phyloP scores from a whole-genome alignment of 2,888 invertebrate genomes.

The Drosophila demipolita region DNA sequence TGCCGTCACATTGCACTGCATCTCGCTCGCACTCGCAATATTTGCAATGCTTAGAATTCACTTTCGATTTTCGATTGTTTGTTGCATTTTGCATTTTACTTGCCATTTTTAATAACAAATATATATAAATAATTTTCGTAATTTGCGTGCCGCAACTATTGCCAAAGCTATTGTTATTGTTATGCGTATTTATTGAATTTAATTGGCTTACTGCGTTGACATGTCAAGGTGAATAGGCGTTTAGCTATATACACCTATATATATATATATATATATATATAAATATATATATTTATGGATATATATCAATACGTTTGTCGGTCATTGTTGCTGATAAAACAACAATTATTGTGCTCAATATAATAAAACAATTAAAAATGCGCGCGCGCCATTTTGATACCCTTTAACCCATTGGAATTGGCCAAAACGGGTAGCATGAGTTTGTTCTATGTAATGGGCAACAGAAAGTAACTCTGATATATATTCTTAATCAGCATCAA shows the following conservation, averaged over 20 bases:
- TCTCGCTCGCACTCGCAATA: constrained; percentile 24
- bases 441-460: neutral
- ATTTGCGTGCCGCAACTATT: constrained; percentile 51
- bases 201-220: constrained; percentile 61
- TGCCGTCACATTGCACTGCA: neutral
- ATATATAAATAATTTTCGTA: constrained; percentile 54
- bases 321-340: constrained; percentile 69
- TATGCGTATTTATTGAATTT: constrained; percentile 61
- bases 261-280: neutral
- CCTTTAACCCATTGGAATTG: neutral
- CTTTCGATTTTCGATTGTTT: constrained; percentile 59
- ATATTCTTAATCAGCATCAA: neutral
- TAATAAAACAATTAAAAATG: constrained; percentile 63
- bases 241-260: constrained; percentile 12
- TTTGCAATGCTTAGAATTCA: constrained; percentile 58
- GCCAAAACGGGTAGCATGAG: neutral
- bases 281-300: constrained; percentile 9
- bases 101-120: constrained; percentile 33
- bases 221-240: constrained; percentile 70
- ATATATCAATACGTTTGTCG: constrained; percentile 42
- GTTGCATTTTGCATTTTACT: constrained; percentile 6
- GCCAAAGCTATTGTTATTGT: constrained; percentile 34
- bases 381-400: constrained; percentile 44
- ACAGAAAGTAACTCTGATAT: neutral
- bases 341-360: constrained; percentile 49